Base-by-base conservation (phyloP, 2,888 invertebrate species). In the Rhorus exstirpatorius region DNA sequence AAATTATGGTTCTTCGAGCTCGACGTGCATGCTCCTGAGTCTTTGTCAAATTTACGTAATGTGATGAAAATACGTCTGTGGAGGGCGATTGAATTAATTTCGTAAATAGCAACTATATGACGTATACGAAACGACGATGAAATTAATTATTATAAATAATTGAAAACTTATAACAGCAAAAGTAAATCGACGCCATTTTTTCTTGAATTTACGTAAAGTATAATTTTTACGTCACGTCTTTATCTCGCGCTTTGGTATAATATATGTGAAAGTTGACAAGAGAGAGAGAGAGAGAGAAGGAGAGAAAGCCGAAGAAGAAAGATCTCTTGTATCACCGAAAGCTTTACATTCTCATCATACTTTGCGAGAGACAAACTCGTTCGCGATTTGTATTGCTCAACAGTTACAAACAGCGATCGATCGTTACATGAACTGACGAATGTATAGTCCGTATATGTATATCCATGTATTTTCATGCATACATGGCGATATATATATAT, bases 371-470 rank as follows among this genome's bases (percentile, higher is more conserved):
- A 53, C 31, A 31, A 65, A 51, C 14, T 41, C 17, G 24, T 61
- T n/a, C 10, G 44, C 3, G 8, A 44, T 41, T 65, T 75, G 17
- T 21, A 35, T 65, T 55, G 44, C 38, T 51, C 58, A 35, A 24
- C 31, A 44, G 17, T 17, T 26, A 26, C 55, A 65, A 75, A 65
- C 21, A 53, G 41, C 38, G 75, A 75, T 65, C 75, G 55, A 55
- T 44, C 53, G 26, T 21, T 74, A 3, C n/a, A 35, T 26, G 24
- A 19, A 21, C 38, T 68, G 60, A 72, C 49, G 49, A 49, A 61
- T 72, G 17, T 31, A 19, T 46, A n/a, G n/a, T n/a, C n/a, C n/a
- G n/a, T n/a, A n/a, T n/a, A n/a, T n/a, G n/a, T n/a, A n/a, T n/a
- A n/a, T n/a, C n/a, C n/a, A n/a, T n/a, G n/a, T n/a, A n/a, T n/a